Evolutionary conservation across 2,888 invertebrate species (phyloP), one percentile per base, ranked within the genome.

Genomic region (Thereva unica): DNA sequence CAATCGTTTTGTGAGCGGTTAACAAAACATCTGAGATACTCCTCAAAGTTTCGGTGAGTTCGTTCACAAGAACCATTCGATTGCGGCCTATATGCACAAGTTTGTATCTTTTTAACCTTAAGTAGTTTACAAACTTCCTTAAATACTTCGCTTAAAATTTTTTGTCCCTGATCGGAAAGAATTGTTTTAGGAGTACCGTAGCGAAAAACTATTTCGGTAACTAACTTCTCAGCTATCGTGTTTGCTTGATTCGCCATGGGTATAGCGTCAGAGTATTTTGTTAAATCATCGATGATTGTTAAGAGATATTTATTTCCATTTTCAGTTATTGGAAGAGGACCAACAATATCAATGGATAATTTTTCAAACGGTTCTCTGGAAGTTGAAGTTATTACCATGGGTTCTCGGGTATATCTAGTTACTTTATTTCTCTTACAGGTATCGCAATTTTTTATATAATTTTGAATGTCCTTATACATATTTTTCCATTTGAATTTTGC

Each of bases 391-490:
- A 75, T 73, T 70, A 74, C 71, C 69, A 49, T 49, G 4, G 10
- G 50, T 67, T 8, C 68, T 41, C 12, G 57, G 61, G 4, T 49
- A 67, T 71, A 75, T 76, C 45, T 73, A 71, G n/a, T 50, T 10
- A 10, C 12, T 50, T 50, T 50, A 0, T 50, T 12, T 44, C 44
- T 44, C 44, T 44, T 44, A 69, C 76, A 76, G 7, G 69, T 66
- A 44, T 72, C 68, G 65, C 75, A 76, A 8, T 44, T 67, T 67
- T 73, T 72, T 47, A 78, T 72, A 67, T 71, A 75, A 59, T 70
- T 59, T 69, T 74, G 72, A 7, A 78, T 75, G 53, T 76, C 73
- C 8, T 69, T 68, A 66, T 73, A 75, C 75, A 78, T 76, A 5
- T 71, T 71, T 37, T 66, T 67, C 76, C 77, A 77, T 64, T 73